Base-by-base conservation (phyloP, 2,888 invertebrate genomes). In the Drepana falcataria region DNA sequence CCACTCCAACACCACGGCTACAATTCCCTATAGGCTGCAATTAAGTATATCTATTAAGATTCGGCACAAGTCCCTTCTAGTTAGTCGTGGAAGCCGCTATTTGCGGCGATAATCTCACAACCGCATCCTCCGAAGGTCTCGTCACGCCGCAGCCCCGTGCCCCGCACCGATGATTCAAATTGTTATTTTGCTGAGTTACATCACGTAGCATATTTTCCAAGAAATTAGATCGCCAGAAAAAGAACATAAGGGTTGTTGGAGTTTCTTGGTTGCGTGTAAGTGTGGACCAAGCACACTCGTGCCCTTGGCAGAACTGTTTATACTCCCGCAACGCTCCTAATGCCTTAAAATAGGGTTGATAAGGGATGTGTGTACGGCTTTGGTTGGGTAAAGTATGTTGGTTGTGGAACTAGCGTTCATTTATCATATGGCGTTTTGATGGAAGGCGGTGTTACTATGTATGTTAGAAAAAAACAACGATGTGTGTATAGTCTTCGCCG, bases 171-270 rank as follows among this genome's bases (percentile, higher is more conserved):
- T 85, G 86, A 84, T 80, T 85, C 81, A 82, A 84, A 80, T 80
- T 74, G 74, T 73, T 69, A 80, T 77, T 81, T 77, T 77, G 81
- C 81, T 77, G 81, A 83, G 75, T 79, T 77, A 77, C 76, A 81
- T 82, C 85, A 86, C 87, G 83, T 71, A 74, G 79, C 81, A 79
- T 75, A 79, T 85, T 81, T 87, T 86, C 86, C 81, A 63, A 81
- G 85, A 84, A 86, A 81, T 81, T 81, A 80, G 75, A 79, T 77
- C 75, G 68, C 66, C 66, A 68, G 66, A 73, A 75, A 73, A 79
- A 82, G 78, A 71, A 68, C 62, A 68, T 71, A 59, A 66, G 69
- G 74, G 68, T 66, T 68, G 69, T 72, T 69, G 61, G 66, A 73
- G 69, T 72, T 73, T 69, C 63, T 60, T 57, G 58, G 54, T 54